Evolutionary conservation across 2,888 invertebrate genomes (phyloP), one percentile per base, ranked within the genome.

Genomic region (Pseudococcus jackbeardsleyi): DNA sequence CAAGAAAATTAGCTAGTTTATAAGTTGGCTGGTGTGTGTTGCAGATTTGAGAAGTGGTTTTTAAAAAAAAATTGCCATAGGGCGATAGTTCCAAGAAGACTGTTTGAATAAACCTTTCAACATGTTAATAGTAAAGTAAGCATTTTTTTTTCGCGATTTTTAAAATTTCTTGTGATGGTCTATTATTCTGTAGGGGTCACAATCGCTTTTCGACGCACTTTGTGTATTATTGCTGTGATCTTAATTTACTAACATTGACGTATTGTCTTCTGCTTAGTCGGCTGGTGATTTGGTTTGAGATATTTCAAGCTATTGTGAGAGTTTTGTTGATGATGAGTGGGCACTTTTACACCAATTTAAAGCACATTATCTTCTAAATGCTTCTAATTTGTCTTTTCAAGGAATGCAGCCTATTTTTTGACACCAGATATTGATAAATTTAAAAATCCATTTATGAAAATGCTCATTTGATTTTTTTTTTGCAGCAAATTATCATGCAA

Each of bases 401-500:
- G 26, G 26, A 33, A 33, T 3, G 26, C 26, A 3, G 26, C 1
- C 26, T 2, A 33, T 33, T 33, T 33, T 2, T 33, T 33, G 26
- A 3, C 26, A 33, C 26, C 50, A 50, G 15, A 50, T 12, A 50
- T 50, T 5, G 17, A 17, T 50, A 12, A 17, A 50, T 17, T 12
- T 50, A 1, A 9, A 9, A 50, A 12, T 15, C 17, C 15, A 50
- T 17, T 12, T 1, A 50, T 4, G 17, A 5, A 12, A 12, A 11
- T 12, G 26, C 26, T 33, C 1, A 33, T 50, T 17, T 59, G 19
- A 7, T 17, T 22, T 12, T 42, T 46, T 42, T 42, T 42, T 79
- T 79, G 12, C 42, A 79, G 79, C 46, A 79, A 79, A 42, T 79
- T 79, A 79, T 79, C 79, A 79, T 79, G 79, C 42, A 79, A 79